Evolutionary conservation across 1,140 invertebrate species (phyloP).

Genomic region (Ceratosolen solmsi): DNA sequence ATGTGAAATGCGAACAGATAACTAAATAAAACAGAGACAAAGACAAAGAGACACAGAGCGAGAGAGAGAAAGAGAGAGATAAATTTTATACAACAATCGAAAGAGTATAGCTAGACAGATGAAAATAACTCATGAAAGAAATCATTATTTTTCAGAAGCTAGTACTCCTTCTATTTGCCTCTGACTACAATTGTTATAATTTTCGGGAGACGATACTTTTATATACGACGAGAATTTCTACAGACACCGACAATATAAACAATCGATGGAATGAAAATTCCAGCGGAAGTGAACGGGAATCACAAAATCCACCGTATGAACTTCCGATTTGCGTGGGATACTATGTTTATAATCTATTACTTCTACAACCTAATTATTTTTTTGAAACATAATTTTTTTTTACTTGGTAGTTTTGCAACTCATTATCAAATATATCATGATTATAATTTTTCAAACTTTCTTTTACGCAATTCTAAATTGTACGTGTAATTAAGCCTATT

Average conservation of each 20-base stretch:
- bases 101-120: not conserved
- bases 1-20: constrained; percentile 22
- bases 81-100: constrained; percentile 36
- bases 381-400: not conserved
- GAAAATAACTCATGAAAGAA: not conserved
- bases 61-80: not conserved
- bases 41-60: no score
- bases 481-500: no score
- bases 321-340: constrained; percentile 32
- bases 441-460: no score
- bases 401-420: not conserved
- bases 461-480: no score
- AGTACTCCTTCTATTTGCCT: not conserved
- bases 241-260: constrained; percentile 46
- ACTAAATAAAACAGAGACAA: not conserved
- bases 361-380: constrained; percentile 27
- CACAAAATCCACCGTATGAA: no score
- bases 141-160: constrained; percentile 40
- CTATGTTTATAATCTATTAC: constrained; percentile 13
- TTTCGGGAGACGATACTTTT: constrained; percentile 13
- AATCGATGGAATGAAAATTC: constrained; percentile 53
- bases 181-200: constrained; percentile 10
- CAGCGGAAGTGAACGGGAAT: constrained; percentile 2
- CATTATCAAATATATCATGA: no score
- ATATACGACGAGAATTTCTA: constrained; percentile 47